Evolutionary conservation across 1,140 invertebrate species (phyloP).

Genomic region (Psilanteris sp.): DNA sequence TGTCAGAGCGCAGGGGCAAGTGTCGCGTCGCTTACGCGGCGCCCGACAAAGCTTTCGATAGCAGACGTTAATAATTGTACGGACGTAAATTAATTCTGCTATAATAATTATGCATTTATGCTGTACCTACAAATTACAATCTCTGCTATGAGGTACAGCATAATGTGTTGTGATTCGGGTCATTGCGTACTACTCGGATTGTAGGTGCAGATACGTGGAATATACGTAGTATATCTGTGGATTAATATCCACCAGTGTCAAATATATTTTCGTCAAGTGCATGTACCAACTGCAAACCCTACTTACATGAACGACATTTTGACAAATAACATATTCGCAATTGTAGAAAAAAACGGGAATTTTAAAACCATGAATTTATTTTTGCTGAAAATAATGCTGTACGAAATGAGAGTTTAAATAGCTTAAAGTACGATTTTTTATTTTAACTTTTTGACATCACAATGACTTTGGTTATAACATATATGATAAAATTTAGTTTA

Average conservation of each 20-base stretch:
- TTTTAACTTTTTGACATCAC: too few relatives aligned
- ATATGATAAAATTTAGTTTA: too few relatives aligned
- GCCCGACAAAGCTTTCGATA: conserved; percentile 53
- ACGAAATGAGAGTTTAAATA: too few relatives aligned
- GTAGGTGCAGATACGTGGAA: conserved; percentile 63
- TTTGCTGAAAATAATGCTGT: too few relatives aligned
- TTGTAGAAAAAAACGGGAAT: too few relatives aligned
- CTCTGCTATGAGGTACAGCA: conserved; percentile 65
- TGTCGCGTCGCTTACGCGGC: conserved; percentile 8
- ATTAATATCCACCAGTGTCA: conserved; percentile 42
- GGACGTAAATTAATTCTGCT: conserved; percentile 73
- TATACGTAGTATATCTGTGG: conserved; percentile 30
- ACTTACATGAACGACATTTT: too few relatives aligned
- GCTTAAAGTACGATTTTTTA: too few relatives aligned
- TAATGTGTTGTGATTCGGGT: conserved; percentile 73
- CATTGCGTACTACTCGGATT: conserved; percentile 70
- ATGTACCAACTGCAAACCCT: too few relatives aligned
- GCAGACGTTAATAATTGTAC: conserved; percentile 69
- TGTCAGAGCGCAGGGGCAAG: too few relatives aligned
- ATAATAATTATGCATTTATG: conserved; percentile 76
- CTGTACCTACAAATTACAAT: conserved; percentile 75
- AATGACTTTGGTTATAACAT: too few relatives aligned
- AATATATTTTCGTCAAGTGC: conserved; percentile 45
- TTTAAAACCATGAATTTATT: too few relatives aligned
- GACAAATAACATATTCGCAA: too few relatives aligned